phyloP scores from a whole-genome alignment of 1,140 invertebrate genomes.

The Apis florea region DNA sequence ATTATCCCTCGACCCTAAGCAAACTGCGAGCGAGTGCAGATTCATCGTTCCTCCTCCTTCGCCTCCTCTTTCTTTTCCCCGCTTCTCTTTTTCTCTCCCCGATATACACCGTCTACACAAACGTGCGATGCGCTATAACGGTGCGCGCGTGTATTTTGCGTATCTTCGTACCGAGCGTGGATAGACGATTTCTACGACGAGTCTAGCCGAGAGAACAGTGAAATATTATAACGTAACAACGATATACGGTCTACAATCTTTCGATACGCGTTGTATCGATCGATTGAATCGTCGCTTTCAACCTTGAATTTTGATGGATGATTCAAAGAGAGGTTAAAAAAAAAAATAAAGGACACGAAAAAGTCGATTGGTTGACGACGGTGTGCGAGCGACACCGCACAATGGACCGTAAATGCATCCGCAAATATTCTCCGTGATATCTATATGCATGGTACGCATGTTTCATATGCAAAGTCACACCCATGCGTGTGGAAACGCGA shows the following conservation, averaged over 20 bases:
- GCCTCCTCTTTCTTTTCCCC: slow-evolving; percentile 19
- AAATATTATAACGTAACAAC: slow-evolving; percentile 3
- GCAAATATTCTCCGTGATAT: slow-evolving; percentile 19
- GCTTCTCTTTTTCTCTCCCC: background rate
- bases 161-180: slow-evolving; percentile 4
- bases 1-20: slow-evolving; percentile 59
- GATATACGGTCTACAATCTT: background rate
- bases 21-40: slow-evolving; percentile 56
- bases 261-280: no score
- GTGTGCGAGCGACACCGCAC: slow-evolving; percentile 9
- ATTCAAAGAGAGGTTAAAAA: background rate
- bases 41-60: slow-evolving; percentile 52
- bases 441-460: background rate
- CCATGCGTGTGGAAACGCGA: background rate
- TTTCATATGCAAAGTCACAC: slow-evolving; percentile 11
- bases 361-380: background rate
- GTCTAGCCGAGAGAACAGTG: background rate
- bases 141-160: slow-evolving; percentile 23
- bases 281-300: background rate
- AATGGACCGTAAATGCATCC: slow-evolving; percentile 31
- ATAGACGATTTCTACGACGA: background rate
- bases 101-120: background rate
- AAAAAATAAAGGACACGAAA: background rate
- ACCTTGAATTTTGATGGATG: slow-evolving; percentile 1
- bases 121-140: background rate